These are phyloP conservation scores for Oenanthe oenanthe DNA, from an alignment of 2,113 vertebrate genomes.

Conservation along the genomic window DNA sequence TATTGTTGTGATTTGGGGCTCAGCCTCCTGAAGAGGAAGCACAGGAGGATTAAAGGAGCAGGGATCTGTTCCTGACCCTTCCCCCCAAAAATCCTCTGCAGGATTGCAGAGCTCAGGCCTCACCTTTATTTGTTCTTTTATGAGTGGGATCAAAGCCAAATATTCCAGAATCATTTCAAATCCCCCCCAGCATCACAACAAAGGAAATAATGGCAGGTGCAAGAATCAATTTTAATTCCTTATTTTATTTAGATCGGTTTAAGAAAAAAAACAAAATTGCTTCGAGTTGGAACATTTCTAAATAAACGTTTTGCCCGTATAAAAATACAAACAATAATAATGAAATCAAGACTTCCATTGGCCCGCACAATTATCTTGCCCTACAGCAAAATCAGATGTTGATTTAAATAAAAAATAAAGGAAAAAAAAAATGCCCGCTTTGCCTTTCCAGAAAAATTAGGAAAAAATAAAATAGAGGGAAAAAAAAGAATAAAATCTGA, in stretches of 20 bases:
- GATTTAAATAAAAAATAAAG: background rate
- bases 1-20: background rate
- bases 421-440: background rate
- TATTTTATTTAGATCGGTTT: conserved; percentile 11
- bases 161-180: background rate
- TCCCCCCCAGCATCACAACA: fast-evolving
- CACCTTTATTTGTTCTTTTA: background rate
- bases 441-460: background rate
- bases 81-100: background rate
- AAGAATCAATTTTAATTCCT: background rate
- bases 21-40: background rate
- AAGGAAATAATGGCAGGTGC: background rate
- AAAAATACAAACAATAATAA: conserved; percentile 21
- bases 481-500: background rate
- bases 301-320: background rate
- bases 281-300: background rate
- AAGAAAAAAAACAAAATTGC: background rate
- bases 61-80: background rate
- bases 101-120: background rate
- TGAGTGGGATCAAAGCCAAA: background rate
- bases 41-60: background rate
- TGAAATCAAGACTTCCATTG: background rate
- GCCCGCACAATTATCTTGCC: background rate
- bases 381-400: background rate
- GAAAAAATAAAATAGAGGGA: background rate